Evolutionary conservation across 2,113 vertebrate species (phyloP).

Genomic region (Taxidea taxus): DNA sequence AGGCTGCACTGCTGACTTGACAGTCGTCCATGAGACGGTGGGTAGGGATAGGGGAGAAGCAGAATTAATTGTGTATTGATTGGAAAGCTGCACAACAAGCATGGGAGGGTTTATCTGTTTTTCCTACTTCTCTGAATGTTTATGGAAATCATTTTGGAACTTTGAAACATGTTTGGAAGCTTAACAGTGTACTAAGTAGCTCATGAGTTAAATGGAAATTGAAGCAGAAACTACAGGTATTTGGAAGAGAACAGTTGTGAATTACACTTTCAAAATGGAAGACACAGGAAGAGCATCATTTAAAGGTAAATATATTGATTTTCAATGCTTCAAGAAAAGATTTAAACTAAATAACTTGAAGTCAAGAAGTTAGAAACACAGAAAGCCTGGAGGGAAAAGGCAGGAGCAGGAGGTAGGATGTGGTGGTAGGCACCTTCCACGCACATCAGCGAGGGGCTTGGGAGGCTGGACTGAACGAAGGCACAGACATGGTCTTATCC

Average conservation of each 20-base stretch:
- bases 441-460: not conserved
- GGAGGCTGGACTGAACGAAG: not conserved
- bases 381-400: not conserved
- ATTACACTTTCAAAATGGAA: not conserved
- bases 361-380: not conserved
- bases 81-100: not conserved
- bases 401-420: not conserved
- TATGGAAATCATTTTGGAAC: not conserved
- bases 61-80: fast-evolving
- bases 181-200: not conserved
- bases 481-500: too few relatives aligned
- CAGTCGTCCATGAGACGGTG: not conserved
- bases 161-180: not conserved
- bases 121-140: not conserved
- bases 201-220: not conserved
- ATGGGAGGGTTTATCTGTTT: not conserved
- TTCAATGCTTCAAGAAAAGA: not conserved
- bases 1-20: not conserved
- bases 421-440: not conserved
- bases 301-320: not conserved
- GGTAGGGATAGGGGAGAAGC: not conserved
- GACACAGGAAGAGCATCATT: not conserved
- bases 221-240: not conserved
- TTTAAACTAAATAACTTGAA: not conserved
- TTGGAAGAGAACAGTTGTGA: not conserved